phyloP scores from a whole-genome alignment of 2,888 invertebrate species.

The Nemoura dubitans region DNA sequence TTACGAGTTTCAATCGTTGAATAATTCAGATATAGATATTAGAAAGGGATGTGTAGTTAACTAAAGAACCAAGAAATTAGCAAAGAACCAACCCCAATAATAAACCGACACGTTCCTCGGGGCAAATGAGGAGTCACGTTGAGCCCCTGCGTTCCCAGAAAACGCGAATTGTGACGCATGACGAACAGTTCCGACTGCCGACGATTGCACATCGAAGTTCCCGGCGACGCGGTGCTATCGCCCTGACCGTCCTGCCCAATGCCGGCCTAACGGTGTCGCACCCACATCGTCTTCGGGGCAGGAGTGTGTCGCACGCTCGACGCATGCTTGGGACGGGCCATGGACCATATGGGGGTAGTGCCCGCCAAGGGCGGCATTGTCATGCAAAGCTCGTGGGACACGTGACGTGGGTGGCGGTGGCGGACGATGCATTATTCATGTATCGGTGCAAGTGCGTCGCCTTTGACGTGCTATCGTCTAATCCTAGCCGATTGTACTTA shows the following conservation, averaged over 20 bases:
- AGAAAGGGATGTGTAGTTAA: too few species aligned
- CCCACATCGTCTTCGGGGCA: not conserved
- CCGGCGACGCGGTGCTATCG: not conserved
- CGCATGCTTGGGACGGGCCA: not conserved
- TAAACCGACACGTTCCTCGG: too few species aligned
- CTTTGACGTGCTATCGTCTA: not conserved
- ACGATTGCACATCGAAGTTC: not conserved
- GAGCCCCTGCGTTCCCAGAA: too few species aligned
- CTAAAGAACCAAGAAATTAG: too few species aligned
- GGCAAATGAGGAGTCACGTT: too few species aligned
- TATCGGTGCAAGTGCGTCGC: not conserved
- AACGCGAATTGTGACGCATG: not conserved
- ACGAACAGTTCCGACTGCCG: not conserved
- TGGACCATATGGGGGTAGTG: not conserved
- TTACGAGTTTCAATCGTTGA: too few species aligned
- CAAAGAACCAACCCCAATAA: too few species aligned
- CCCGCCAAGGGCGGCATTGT: not conserved
- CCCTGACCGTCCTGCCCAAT: not conserved
- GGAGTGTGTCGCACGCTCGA: not conserved
- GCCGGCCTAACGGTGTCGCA: not conserved
- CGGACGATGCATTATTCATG: not conserved
- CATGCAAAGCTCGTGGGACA: not conserved
- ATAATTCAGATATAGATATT: too few species aligned
- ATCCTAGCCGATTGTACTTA: too few species aligned
- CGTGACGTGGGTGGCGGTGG: not conserved